Conservation (phyloP, 2,797 vertebrate genomes). For the Anabas testudineus region DNA sequence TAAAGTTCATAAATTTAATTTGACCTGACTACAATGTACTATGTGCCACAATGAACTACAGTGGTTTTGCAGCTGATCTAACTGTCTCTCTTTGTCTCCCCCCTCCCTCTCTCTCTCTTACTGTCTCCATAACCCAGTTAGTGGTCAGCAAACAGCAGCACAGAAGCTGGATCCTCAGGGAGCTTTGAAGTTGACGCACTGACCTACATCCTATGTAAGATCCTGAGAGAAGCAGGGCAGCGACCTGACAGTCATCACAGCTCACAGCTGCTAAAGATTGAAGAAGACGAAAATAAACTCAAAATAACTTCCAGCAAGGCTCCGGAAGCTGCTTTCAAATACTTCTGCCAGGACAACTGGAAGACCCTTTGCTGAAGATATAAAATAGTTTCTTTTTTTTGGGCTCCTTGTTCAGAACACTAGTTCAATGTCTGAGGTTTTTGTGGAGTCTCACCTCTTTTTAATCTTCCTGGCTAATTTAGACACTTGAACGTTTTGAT, state of each 20-base stretch:
- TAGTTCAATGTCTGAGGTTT: constrained; percentile 82
- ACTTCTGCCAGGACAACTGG: constrained; percentile 34
- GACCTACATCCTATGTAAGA: constrained; percentile 71
- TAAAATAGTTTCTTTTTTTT: constrained; percentile 39
- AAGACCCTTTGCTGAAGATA: constrained; percentile 31
- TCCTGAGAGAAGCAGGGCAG: constrained; percentile 49
- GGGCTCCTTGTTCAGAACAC: constrained; percentile 49
- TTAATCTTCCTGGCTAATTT: constrained; percentile 83
- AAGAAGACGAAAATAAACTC: constrained; percentile 54
- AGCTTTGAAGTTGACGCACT: constrained; percentile 59
- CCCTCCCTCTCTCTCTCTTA: constrained; percentile 30
- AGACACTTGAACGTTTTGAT: constrained; percentile 78
- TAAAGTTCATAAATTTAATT: constrained; percentile 7
- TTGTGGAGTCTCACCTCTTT: constrained; percentile 83
- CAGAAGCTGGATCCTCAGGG: constrained; percentile 60
- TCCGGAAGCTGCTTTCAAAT: constrained; percentile 37
- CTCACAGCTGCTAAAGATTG: constrained; percentile 54
- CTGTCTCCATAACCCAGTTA: constrained; percentile 63
- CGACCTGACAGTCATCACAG: constrained; percentile 51
- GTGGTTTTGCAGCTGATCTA: constrained; percentile 40
- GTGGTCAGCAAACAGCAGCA: constrained; percentile 54
- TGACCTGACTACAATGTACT: constrained; percentile 36
- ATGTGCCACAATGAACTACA: constrained; percentile 26
- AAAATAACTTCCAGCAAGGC: constrained; percentile 43
- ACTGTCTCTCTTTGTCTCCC: constrained; percentile 19